Base-by-base conservation (phyloP, 35 echinoderm and acorn worm species). In the Ptychodera flava region DNA sequence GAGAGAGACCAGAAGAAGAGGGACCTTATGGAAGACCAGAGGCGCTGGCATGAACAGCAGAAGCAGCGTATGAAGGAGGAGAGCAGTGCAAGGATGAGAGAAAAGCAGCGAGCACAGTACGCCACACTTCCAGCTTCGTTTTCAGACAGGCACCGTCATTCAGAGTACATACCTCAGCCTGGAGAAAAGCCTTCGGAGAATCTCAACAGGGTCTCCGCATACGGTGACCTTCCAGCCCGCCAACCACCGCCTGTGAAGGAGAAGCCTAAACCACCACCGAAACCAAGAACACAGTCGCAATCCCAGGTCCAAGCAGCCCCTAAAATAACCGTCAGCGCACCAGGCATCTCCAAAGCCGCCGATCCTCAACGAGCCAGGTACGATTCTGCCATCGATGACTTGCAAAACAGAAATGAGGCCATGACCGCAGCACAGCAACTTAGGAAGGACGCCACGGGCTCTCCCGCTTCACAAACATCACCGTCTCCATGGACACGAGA, bases 401-500 rank as follows among this genome's bases (percentile, higher is more conserved):
- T 80, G 34, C 85, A 78, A n/a, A n/a, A n/a, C n/a, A n/a, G n/a
- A n/a, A n/a, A n/a, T n/a, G n/a, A n/a, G n/a, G 22, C 22, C 22
- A 64, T 12, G 22, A 12, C 45, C 22, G 6, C 45, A 64, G 45
- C 22, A 64, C 45, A 64, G 45, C 45, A 64, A 22, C 45, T 64
- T 6, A 64, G 22, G 45, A 64, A 64, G 45, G 45, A 64, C 6
- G 6, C 45, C 22, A 22, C 45, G 22, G 45, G 45, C 22, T 12
- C 6, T 64, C 45, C 45, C 6, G 78, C 38, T 78, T 16, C 79
- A 0, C 75, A 84, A 27, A 87, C 53, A 35, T 91, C 87, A 35
- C 89, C 90, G 32, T 99, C 93, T 31, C 88, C 96, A 30, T 94
- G 96, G 96, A 81, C 90, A 35, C 34, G 90, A 76, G 96, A 99